Conservation (phyloP, 2,797 vertebrate species). For the Dendrocincla fuliginosa region DNA sequence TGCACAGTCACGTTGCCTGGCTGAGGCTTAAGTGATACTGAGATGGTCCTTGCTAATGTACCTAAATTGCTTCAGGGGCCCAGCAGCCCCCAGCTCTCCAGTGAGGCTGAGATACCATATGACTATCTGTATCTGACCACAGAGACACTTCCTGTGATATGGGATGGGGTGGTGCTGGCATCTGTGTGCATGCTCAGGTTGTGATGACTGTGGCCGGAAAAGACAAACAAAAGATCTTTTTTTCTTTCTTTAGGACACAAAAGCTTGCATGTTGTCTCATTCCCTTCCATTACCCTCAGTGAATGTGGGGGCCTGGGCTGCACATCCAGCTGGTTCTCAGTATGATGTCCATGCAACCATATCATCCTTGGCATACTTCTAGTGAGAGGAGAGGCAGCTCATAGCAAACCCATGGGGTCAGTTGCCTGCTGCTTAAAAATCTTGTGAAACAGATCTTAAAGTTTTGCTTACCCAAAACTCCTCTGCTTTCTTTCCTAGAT, state of each 20-base stretch:
- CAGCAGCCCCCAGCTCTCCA: neutral
- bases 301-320: neutral
- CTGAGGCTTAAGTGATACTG: neutral
- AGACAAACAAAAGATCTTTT: neutral
- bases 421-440: neutral
- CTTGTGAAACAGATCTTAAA: neutral
- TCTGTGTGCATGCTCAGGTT: neutral
- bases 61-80: neutral
- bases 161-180: neutral
- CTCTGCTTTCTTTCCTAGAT: neutral
- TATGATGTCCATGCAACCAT: neutral
- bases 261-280: neutral
- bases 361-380: neutral
- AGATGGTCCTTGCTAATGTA: neutral
- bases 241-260: neutral
- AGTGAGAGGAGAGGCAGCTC: neutral
- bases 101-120: neutral
- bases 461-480: neutral
- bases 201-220: neutral
- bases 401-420: neutral
- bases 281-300: neutral
- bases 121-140: constrained; percentile 28
- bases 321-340: neutral
- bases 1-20: neutral
- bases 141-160: neutral